phyloP scores from a whole-genome alignment of 2,797 vertebrate genomes.

The Melanotaenia trifasciata region DNA sequence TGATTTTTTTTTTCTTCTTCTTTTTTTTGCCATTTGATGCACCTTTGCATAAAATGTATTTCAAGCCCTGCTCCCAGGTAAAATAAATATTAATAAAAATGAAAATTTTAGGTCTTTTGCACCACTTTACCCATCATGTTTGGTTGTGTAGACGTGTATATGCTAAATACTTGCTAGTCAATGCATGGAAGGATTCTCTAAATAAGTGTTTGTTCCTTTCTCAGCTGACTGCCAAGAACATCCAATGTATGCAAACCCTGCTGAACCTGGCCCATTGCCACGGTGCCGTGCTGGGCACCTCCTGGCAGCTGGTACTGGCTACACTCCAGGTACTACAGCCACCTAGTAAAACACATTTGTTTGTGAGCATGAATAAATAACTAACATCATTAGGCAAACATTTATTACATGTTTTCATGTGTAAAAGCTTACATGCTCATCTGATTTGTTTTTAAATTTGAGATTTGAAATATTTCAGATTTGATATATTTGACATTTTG shows the following conservation, averaged over 20 bases:
- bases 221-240: slow-evolving; percentile 98
- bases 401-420: neutral
- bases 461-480: too few species aligned
- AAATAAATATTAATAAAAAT: neutral
- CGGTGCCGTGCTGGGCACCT: slow-evolving; percentile 94
- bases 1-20: too few species aligned
- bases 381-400: neutral
- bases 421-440: too few species aligned
- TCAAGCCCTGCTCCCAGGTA: neutral
- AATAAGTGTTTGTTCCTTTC: slow-evolving; percentile 16
- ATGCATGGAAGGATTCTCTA: neutral
- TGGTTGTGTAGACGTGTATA: neutral
- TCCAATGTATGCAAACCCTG: slow-evolving; percentile 98
- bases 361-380: neutral
- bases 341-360: slow-evolving; percentile 15
- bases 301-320: slow-evolving; percentile 97
- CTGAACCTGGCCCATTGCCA: slow-evolving; percentile 97
- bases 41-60: too few species aligned
- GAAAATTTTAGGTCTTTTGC: neutral
- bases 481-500: neutral
- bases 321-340: slow-evolving; percentile 91
- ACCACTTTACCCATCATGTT: neutral
- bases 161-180: neutral
- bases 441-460: too few species aligned
- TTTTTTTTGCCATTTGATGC: too few species aligned